Conservation (phyloP, 2,113 vertebrate genomes). For the Menura novaehollandiae region DNA sequence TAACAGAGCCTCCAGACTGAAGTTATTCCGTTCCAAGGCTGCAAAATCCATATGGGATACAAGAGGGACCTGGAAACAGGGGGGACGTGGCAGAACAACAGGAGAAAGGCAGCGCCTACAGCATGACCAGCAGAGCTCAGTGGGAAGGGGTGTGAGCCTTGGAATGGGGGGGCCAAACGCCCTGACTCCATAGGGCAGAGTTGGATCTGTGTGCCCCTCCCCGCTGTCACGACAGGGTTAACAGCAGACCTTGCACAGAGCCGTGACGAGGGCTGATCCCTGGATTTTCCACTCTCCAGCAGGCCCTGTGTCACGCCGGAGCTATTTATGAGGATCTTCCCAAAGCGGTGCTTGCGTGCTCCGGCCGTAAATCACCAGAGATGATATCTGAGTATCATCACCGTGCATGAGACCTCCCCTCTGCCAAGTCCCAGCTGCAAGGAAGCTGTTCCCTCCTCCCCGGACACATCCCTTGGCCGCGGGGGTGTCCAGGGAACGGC, state of each 20-base stretch:
- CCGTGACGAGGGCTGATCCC: neutral
- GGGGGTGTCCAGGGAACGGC: fast-evolving
- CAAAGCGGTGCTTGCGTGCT: neutral
- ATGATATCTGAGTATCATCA: constrained; percentile 45
- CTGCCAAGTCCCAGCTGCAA: constrained; percentile 49
- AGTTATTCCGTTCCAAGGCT: fast-evolving
- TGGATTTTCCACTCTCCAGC: constrained; percentile 43
- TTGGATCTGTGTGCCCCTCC: neutral
- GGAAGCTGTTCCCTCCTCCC: neutral
- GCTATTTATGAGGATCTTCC: constrained; percentile 59
- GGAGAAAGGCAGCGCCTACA: neutral
- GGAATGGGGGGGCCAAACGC: fast-evolving
- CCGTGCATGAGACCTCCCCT: neutral
- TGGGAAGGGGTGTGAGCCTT: fast-evolving
- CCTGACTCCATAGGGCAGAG: neutral
- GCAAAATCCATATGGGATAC: neutral
- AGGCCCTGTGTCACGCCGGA: neutral
- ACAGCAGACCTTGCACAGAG: neutral
- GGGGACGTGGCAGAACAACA: neutral
- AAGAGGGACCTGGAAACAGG: neutral
- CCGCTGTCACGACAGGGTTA: neutral
- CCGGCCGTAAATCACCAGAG: constrained; percentile 10
- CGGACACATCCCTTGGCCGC: fast-evolving
- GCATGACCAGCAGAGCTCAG: fast-evolving
- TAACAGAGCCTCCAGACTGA: neutral